These are phyloP conservation scores for Anguilla obscura DNA, from an alignment of 2,797 vertebrate species.

Conservation along the genomic window DNA sequence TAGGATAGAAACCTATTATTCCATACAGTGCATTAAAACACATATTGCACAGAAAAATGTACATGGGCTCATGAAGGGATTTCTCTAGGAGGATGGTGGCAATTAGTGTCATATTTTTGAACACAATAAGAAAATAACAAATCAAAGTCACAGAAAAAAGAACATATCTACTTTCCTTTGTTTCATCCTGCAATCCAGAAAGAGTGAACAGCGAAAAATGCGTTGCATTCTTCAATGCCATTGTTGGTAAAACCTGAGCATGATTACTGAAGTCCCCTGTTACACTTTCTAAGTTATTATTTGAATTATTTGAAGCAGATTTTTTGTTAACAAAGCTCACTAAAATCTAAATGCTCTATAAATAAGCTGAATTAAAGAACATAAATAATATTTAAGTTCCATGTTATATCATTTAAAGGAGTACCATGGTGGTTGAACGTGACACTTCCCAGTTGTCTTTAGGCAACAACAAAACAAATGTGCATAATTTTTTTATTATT, in stretches of 20 bases:
- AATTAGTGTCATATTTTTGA: conserved; percentile 1
- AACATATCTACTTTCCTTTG: background rate
- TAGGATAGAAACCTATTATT: conserved; percentile 14
- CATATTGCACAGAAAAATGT: conserved; percentile 30
- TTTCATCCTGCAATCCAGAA: conserved; percentile 4
- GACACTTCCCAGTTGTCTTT: no score
- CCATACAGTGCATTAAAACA: conserved; percentile 26
- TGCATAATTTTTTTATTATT: no score
- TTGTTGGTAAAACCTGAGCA: background rate
- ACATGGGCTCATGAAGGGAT: conserved; percentile 30
- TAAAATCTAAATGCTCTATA: background rate
- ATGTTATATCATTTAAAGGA: background rate
- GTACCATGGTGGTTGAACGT: no score
- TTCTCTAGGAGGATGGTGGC: background rate
- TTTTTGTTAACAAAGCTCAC: background rate
- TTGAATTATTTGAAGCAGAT: background rate
- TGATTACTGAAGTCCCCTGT: background rate
- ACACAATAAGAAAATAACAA: conserved; percentile 22
- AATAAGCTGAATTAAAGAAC: no score
- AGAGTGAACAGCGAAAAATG: background rate
- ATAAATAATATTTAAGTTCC: no score
- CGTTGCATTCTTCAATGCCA: background rate
- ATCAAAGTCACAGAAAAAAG: conserved; percentile 18
- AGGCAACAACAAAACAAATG: no score
- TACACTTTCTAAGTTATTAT: no score